Evolutionary conservation across 1,140 invertebrate genomes (phyloP).

Genomic region (Hyposmocoma kahamanoa): DNA sequence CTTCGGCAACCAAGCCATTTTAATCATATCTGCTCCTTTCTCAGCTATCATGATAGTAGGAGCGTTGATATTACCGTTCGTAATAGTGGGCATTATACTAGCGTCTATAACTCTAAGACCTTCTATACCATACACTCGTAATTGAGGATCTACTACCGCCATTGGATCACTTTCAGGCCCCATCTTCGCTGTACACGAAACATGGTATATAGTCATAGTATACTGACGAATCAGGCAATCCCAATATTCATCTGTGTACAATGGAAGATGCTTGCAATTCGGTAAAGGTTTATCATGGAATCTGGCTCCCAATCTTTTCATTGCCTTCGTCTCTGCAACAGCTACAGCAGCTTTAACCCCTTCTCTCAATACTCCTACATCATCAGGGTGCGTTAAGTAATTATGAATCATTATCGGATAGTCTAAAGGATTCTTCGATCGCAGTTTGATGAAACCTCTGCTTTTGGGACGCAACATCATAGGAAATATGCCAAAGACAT

Average conservation of each 20-base stretch:
- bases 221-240: constrained; percentile 86
- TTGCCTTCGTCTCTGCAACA: constrained; percentile 81
- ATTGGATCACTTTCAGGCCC: constrained; percentile 82
- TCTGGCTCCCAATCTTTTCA: constrained; percentile 83
- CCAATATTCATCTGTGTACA: constrained; percentile 89
- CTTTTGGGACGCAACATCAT: constrained; percentile 92
- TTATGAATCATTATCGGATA: constrained; percentile 93
- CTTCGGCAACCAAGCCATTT: constrained; percentile 77
- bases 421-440: constrained; percentile 85
- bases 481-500: constrained; percentile 86
- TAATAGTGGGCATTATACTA: constrained; percentile 87
- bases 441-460: constrained; percentile 84
- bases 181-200: constrained; percentile 91
- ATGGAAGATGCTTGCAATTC: constrained; percentile 84
- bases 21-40: constrained; percentile 91
- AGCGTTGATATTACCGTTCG: constrained; percentile 90
- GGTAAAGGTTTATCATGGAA: constrained; percentile 83
- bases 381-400: constrained; percentile 88
- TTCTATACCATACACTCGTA: constrained; percentile 84
- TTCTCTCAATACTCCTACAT: constrained; percentile 85
- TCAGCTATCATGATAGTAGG: constrained; percentile 95
- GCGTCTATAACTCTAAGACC: constrained; percentile 87
- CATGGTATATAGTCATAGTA: constrained; percentile 91
- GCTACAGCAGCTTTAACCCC: constrained; percentile 90
- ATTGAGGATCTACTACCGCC: constrained; percentile 87